A percentile compares a stretch with the other conserved stretches of the same genome.
Evolutionary conservation across 2,888 invertebrate genomes (phyloP).

Genomic region (Calameuta pallipes): DNA sequence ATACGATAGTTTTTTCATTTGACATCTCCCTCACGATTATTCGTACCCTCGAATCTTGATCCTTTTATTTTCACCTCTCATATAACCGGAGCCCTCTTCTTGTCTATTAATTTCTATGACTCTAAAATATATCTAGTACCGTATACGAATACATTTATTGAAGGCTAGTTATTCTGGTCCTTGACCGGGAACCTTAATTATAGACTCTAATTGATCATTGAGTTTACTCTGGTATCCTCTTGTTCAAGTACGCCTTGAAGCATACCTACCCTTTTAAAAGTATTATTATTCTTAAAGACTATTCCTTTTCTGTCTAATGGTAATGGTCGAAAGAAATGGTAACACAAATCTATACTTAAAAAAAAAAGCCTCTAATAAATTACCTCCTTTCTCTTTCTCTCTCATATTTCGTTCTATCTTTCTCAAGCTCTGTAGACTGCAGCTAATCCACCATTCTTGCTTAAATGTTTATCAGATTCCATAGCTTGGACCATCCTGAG

Average conservation of each 20-base stretch:
- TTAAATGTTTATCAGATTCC: background rate
- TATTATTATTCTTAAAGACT: background rate
- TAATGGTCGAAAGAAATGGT: background rate
- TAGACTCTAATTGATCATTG: background rate
- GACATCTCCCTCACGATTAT: background rate
- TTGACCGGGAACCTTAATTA: background rate
- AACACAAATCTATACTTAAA: background rate
- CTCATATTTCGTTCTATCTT: background rate
- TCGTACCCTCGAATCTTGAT: slow-evolving; percentile 8
- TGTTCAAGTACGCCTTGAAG: background rate
- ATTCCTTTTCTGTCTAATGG: background rate
- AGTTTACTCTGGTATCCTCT: background rate
- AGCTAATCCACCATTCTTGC: background rate
- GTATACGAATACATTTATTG: background rate
- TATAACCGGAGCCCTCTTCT: background rate
- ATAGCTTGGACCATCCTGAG: background rate
- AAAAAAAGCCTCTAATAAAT: background rate
- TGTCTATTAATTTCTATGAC: background rate
- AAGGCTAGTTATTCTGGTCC: background rate
- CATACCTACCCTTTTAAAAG: background rate
- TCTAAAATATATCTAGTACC: background rate
- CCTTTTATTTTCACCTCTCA: background rate
- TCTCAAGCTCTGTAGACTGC: background rate
- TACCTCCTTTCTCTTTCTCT: background rate
- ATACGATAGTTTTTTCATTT: background rate